Evolutionary conservation across 2,888 invertebrate genomes (phyloP).

Genomic region (Dusona sp.): DNA sequence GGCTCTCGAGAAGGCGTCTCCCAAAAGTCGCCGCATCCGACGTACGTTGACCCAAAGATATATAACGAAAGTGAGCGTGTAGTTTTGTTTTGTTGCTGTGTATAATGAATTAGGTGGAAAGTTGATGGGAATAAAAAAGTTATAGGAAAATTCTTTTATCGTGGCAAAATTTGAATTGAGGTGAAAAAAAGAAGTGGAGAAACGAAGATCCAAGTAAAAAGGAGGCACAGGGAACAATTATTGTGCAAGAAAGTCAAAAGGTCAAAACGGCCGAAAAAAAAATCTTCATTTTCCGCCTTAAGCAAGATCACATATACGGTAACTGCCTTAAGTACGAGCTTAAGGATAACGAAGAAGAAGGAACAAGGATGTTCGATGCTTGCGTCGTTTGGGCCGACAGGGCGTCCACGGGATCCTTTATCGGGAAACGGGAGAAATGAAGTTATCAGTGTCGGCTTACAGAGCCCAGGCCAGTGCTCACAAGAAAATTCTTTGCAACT

Average conservation of each 20-base stretch:
- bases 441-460: constrained; percentile 95
- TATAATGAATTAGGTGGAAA: background rate
- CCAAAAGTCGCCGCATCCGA: background rate
- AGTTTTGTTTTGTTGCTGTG: background rate
- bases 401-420: constrained; percentile 77
- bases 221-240: constrained; percentile 43
- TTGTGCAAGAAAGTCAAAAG: constrained; percentile 47
- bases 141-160: background rate
- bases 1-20: background rate
- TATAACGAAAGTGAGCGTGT: background rate
- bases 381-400: constrained; percentile 72
- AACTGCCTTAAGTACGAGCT: constrained; percentile 70
- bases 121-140: background rate
- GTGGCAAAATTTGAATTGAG: background rate
- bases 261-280: constrained; percentile 47
- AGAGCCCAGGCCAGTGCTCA: constrained; percentile 95
- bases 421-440: constrained; percentile 87
- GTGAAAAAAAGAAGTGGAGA: background rate
- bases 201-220: background rate
- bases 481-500: constrained; percentile 93
- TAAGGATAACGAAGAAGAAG: constrained; percentile 69
- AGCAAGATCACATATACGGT: constrained; percentile 52
- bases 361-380: constrained; percentile 75
- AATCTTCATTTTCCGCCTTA: constrained; percentile 61
- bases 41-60: background rate